Base-by-base conservation (phyloP, 2,797 vertebrate genomes). In the Liparis tanakae region DNA sequence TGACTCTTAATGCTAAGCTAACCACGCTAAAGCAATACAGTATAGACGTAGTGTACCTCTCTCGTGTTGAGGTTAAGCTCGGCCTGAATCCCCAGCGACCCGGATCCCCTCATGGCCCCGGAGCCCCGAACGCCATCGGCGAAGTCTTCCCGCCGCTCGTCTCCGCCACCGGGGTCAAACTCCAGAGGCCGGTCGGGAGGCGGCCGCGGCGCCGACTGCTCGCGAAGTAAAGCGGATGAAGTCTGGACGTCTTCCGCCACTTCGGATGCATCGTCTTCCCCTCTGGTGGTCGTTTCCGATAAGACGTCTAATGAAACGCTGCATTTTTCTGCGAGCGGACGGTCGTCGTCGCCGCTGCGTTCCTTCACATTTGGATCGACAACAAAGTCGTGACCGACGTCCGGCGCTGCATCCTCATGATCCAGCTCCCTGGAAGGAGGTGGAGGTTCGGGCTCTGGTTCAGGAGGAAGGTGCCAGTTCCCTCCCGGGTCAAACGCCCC, bases 401-500 rank as follows among this genome's bases (percentile, higher is more conserved):
- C 30, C n/a, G 18, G 13, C 4, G 43, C 55, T 7, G 37, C 41
- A 5, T n/a, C 76, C 3, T 68, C 71, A 18, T 60, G 54, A 44
- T 10, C 30, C 3, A 0, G 13, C 33, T 74, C 66, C 14, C 67
- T 25, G 22, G 62, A 56, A 68, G 20, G 22, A 80, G 25, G 44
- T 14, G 25, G 44, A 15, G 7, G 22, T 50, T 78, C 14, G 12
- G 75, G 82, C 61, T 83, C 70, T 0, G 81, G 79, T 8, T 79
- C 71, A 14, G 78, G 82, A 54, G 25, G 44, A 7, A 9, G 10
- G 2, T 7, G 5, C 0, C 25, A 2, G 9, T 69, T 15, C 13
- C 84, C 86, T 37, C 89, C 91, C 0, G 89, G 88, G 74, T 92
- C 91, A 84, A 93, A 93, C 0, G 71, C 84, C 34, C 73, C 84